These are phyloP conservation scores for Vanessa cardui DNA, from an alignment of 2,888 invertebrate genomes.

Conservation along the genomic window DNA sequence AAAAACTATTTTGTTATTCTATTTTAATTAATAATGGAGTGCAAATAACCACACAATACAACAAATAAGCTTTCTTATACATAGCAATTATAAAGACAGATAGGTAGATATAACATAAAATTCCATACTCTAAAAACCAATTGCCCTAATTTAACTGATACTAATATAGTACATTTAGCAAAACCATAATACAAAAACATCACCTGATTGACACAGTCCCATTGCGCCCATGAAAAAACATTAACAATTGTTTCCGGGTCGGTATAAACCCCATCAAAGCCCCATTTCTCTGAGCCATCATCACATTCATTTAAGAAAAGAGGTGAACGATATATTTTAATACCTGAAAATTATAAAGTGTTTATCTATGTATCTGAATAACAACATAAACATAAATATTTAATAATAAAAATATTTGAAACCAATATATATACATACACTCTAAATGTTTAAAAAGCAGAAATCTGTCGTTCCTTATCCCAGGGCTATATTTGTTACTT, in stretches of 20 bases:
- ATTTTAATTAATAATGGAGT: too few species aligned
- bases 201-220: slow-evolving; percentile 87
- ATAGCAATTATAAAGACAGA: too few species aligned
- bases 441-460: slow-evolving; percentile 90
- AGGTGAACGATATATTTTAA: slow-evolving; percentile 74
- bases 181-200: neutral
- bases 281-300: slow-evolving; percentile 80
- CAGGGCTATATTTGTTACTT: slow-evolving; percentile 76
- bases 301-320: slow-evolving; percentile 76
- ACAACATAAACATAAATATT: neutral
- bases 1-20: too few species aligned
- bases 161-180: too few species aligned
- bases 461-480: slow-evolving; percentile 85
- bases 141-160: too few species aligned
- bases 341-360: slow-evolving; percentile 50
- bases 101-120: too few species aligned
- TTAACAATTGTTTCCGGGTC: slow-evolving; percentile 84
- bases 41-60: too few species aligned
- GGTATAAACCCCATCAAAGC: slow-evolving; percentile 78
- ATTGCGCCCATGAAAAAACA: slow-evolving; percentile 93
- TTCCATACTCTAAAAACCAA: too few species aligned
- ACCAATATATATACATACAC: slow-evolving; percentile 78
- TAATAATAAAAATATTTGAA: neutral
- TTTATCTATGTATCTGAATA: slow-evolving; percentile 5
- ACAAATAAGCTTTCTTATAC: too few species aligned